Evolutionary conservation across 2,797 vertebrate genomes (phyloP).

Genomic region (Hafferia zeledoni): DNA sequence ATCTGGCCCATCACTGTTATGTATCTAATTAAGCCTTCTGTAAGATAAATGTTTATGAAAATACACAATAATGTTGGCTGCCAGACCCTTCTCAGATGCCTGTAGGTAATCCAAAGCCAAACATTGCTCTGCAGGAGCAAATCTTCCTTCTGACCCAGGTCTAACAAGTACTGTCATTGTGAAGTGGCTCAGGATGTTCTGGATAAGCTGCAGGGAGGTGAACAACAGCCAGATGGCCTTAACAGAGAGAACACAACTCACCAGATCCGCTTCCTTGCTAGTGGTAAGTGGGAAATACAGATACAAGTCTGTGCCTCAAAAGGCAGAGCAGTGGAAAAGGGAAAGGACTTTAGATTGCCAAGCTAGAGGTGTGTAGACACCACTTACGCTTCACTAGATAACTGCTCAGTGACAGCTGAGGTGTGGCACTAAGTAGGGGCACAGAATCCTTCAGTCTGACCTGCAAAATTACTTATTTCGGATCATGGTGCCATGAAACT

Average conservation of each 20-base stretch:
- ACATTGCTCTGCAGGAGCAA: not conserved
- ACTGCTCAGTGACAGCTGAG: not conserved
- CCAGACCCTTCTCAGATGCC: not conserved
- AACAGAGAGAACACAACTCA: not conserved
- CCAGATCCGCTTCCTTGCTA: not conserved
- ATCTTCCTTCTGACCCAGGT: not conserved
- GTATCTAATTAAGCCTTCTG: slow-evolving; percentile 3
- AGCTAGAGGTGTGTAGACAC: not conserved
- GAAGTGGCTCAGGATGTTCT: not conserved
- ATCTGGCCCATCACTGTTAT: not conserved
- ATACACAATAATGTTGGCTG: not conserved
- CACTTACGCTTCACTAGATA: not conserved
- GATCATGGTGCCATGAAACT: not conserved
- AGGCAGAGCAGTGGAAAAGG: not conserved
- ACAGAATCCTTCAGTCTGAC: not conserved
- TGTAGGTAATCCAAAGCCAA: not conserved
- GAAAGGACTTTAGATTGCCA: not conserved
- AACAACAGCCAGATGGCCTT: not conserved
- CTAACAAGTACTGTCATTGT: not conserved
- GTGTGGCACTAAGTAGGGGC: not conserved
- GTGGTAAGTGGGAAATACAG: not conserved
- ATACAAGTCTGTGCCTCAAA: not conserved
- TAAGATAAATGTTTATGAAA: slow-evolving; percentile 17
- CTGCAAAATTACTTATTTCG: not conserved
- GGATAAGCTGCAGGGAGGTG: not conserved